These are phyloP conservation scores for Graptemys geographica DNA, from an alignment of 2,797 vertebrate genomes.

Conservation along the genomic window DNA sequence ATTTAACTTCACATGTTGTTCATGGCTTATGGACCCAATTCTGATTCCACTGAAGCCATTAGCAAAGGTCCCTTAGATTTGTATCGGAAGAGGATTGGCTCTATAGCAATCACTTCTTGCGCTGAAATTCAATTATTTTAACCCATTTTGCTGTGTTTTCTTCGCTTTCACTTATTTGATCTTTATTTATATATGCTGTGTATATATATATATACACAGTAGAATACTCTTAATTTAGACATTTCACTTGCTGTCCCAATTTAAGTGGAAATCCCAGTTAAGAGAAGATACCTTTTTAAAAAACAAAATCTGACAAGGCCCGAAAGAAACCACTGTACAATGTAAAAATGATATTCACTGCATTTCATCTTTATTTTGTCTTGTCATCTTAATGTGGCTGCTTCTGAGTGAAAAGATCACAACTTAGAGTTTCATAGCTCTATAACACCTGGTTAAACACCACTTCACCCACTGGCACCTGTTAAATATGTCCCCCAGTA, in stretches of 20 bases:
- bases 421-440: accelerated
- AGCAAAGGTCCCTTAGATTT: constrained; percentile 25
- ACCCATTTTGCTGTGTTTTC: not conserved
- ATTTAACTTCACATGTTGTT: constrained; percentile 26
- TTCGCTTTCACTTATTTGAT: constrained; percentile 20
- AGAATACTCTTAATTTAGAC: not conserved
- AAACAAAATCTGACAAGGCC: constrained; percentile 13
- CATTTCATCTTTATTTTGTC: constrained; percentile 3
- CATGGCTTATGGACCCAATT: not conserved
- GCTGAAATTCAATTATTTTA: constrained; percentile 13
- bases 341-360: constrained; percentile 2
- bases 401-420: not conserved
- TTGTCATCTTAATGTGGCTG: constrained; percentile 17
- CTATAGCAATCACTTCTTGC: not conserved
- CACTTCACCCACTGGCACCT: not conserved
- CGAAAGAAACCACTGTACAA: constrained; percentile 2
- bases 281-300: not conserved
- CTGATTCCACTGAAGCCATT: constrained; percentile 1
- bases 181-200: not conserved
- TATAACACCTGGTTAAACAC: not conserved
- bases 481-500: not conserved
- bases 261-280: constrained; percentile 10
- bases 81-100: not conserved
- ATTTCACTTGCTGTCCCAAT: constrained; percentile 34
- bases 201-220: not conserved